Evolutionary conservation across 2,888 invertebrate genomes (phyloP).

Genomic region (Ophonus ardosiacus): DNA sequence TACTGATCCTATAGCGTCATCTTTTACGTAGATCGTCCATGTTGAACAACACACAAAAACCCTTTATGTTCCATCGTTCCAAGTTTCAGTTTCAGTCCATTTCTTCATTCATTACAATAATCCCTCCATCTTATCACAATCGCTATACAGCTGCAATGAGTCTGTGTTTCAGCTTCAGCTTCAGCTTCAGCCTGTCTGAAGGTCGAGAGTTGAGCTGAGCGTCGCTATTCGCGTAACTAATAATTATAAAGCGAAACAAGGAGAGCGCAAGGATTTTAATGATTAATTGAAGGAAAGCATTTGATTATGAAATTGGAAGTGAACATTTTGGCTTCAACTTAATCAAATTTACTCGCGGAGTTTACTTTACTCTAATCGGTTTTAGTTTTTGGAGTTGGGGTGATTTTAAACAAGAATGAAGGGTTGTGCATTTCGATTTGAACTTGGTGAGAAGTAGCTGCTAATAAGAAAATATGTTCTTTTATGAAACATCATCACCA

Average conservation of each 20-base stretch:
- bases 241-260: conserved; percentile 54
- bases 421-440: neutral
- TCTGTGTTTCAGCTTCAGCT: neutral
- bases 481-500: too few relatives aligned
- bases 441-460: neutral
- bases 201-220: neutral
- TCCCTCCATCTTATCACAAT: neutral
- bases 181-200: neutral
- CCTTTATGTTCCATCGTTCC: neutral
- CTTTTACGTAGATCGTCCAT: neutral
- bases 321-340: conserved; percentile 45
- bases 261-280: conserved; percentile 22
- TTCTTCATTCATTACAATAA: neutral
- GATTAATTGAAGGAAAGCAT: conserved; percentile 51
- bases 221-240: conserved; percentile 17
- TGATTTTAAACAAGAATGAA: neutral
- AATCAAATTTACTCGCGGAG: conserved; percentile 32
- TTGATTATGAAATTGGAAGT: conserved; percentile 53
- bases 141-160: too few relatives aligned
- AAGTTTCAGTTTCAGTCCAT: neutral
- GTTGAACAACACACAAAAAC: neutral
- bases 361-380: conserved; percentile 48
- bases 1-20: too few relatives aligned
- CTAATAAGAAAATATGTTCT: too few relatives aligned
- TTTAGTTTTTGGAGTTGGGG: conserved; percentile 16